These are phyloP conservation scores for Platerodrilus igneus DNA, from an alignment of 2,888 invertebrate species.

Conservation along the genomic window DNA sequence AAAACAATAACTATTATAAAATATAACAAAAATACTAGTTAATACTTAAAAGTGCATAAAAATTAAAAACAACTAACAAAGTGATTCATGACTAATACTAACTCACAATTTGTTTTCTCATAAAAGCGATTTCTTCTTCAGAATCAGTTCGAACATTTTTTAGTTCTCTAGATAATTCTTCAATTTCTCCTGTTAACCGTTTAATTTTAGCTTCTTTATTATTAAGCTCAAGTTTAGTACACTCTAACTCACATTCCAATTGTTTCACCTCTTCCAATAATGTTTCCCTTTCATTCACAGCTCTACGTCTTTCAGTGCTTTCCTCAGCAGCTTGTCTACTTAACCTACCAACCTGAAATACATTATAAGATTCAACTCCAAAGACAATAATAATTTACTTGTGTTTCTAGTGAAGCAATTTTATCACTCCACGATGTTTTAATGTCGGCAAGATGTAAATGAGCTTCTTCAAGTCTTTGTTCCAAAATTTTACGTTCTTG, in stretches of 20 bases:
- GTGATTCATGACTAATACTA: conserved; percentile 35
- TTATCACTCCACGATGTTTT: conserved; percentile 91
- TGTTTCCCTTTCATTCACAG: conserved; percentile 64
- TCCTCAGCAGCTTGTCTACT: conserved; percentile 82
- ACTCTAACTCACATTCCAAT: conserved; percentile 62
- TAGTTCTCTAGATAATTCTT: conserved; percentile 65
- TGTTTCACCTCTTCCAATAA: conserved; percentile 60
- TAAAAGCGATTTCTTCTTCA: conserved; percentile 53
- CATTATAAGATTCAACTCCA: not conserved
- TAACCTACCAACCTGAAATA: conserved; percentile 63
- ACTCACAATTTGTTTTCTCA: conserved; percentile 57
- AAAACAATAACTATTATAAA: no score
- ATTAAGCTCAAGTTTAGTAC: conserved; percentile 59
- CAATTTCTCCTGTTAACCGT: conserved; percentile 69
- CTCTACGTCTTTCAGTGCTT: conserved; percentile 72
- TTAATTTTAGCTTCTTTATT: conserved; percentile 69
- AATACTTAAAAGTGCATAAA: conserved; percentile 23
- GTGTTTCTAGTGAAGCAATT: conserved; percentile 83
- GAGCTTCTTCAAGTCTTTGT: conserved; percentile 76
- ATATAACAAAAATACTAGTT: no score
- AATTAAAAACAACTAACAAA: conserved; percentile 22
- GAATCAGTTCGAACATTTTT: conserved; percentile 50
- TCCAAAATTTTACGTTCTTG: conserved; percentile 66
- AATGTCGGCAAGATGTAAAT: conserved; percentile 81
- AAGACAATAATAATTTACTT: conserved; percentile 52